A percentile compares a stretch with the other conserved stretches of the same genome.
Evolutionary conservation across 2,113 vertebrate species (phyloP).

Genomic region (Protomyctophum bolini): DNA sequence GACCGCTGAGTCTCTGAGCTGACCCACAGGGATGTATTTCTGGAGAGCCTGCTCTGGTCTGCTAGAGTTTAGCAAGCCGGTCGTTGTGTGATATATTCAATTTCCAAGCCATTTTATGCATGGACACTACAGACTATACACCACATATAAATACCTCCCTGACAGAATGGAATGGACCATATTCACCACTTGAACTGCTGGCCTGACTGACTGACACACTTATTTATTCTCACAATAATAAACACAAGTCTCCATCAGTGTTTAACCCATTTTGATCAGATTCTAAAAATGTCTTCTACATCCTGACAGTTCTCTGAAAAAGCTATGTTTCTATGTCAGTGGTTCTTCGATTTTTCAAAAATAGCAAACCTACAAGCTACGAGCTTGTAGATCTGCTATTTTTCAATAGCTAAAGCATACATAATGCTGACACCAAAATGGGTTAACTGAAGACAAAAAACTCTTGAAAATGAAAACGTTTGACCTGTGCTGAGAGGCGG

Average conservation of each 20-base stretch:
- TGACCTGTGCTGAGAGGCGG: slow-evolving; percentile 81
- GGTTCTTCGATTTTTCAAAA: too few species aligned
- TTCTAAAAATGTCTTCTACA: too few species aligned
- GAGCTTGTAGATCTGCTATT: too few species aligned
- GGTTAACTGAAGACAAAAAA: neutral
- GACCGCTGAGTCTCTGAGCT: neutral
- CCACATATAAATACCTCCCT: slow-evolving; percentile 17
- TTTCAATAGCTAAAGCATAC: too few species aligned
- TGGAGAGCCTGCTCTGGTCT: slow-evolving; percentile 19
- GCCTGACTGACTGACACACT: slow-evolving; percentile 2
- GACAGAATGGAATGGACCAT: neutral
- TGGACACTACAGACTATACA: neutral
- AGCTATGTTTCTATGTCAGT: too few species aligned
- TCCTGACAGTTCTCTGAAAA: too few species aligned
- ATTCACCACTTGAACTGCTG: neutral
- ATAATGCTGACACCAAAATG: neutral
- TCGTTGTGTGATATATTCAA: slow-evolving; percentile 20
- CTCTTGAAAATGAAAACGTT: neutral
- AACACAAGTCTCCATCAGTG: neutral
- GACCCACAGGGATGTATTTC: slow-evolving; percentile 41
- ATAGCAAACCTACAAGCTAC: too few species aligned
- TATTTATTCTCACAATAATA: neutral
- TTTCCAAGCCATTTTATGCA: slow-evolving; percentile 34
- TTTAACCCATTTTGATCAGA: too few species aligned
- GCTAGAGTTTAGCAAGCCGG: neutral